phyloP scores from a whole-genome alignment of 2,113 vertebrate genomes.

The Felis chaus region DNA sequence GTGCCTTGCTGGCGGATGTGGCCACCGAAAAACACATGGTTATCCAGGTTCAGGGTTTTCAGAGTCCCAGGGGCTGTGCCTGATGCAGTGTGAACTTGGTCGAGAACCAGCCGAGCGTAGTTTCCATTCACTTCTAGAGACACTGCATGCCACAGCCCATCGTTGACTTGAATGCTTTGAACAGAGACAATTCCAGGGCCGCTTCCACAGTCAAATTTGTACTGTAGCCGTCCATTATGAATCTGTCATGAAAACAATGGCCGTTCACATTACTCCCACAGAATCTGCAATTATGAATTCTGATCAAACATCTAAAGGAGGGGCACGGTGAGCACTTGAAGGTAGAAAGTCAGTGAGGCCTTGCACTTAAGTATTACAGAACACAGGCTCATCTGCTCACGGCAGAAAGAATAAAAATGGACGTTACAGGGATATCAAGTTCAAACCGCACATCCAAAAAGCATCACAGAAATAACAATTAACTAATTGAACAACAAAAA shows the following conservation, averaged over 20 bases:
- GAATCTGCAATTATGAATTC: rapidly evolving
- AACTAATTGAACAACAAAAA: not conserved
- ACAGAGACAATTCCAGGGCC: constrained; percentile 96
- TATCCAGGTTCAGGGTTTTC: constrained; percentile 95
- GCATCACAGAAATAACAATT: not conserved
- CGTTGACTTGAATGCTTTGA: constrained; percentile 95
- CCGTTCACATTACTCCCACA: rapidly evolving
- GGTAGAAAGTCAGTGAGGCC: not conserved
- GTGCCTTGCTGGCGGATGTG: constrained; percentile 90
- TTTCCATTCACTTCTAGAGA: constrained; percentile 96
- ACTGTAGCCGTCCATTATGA: constrained; percentile 95
- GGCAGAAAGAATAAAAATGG: not conserved
- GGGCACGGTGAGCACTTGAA: rapidly evolving
- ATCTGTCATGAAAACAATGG: constrained; percentile 85
- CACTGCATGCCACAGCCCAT: constrained; percentile 95
- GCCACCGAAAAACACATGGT: constrained; percentile 94
- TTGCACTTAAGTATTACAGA: not conserved
- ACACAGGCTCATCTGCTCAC: rapidly evolving
- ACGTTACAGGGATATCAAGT: not conserved
- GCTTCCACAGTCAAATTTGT: constrained; percentile 98
- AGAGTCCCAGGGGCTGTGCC: constrained; percentile 96
- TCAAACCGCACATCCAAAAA: not conserved
- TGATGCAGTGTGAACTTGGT: constrained; percentile 94
- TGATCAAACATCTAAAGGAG: not conserved
- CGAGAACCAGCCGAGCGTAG: constrained; percentile 94